Evolutionary conservation across 2,888 invertebrate species (phyloP).

Genomic region (Blastobasis lacticolella): DNA sequence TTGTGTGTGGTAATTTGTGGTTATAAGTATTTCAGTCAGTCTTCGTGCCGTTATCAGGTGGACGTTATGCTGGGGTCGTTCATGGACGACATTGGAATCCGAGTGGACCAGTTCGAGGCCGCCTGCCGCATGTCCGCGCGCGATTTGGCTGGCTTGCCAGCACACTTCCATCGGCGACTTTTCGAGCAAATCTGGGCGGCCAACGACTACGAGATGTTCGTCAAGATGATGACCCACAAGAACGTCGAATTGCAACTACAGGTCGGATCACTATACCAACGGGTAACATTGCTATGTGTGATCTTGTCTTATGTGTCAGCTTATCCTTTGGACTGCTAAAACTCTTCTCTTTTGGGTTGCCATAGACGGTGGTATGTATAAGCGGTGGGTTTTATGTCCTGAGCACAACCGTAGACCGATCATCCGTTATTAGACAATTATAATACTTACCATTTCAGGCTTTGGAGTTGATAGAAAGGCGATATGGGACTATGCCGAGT

Average conservation of each 20-base stretch:
- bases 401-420: no score
- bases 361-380: no score
- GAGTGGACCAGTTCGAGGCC: constrained; percentile 89
- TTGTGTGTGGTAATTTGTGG: no score
- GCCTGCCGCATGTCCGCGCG: constrained; percentile 78
- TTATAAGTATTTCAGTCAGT: no score
- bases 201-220: constrained; percentile 91
- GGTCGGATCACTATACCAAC: constrained; percentile 24
- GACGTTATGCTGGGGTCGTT: constrained; percentile 92
- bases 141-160: constrained; percentile 64
- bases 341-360: no score
- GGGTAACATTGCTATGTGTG: neutral
- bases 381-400: no score
- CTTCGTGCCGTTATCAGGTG: constrained; percentile 65
- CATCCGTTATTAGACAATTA: no score
- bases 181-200: constrained; percentile 92
- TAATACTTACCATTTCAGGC: constrained; percentile 72
- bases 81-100: constrained; percentile 93
- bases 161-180: constrained; percentile 76
- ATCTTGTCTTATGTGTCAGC: neutral
- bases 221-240: constrained; percentile 93
- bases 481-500: constrained; percentile 79
- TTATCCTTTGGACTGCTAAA: neutral
- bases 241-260: constrained; percentile 91
- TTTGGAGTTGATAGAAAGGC: constrained; percentile 86